phyloP scores from a whole-genome alignment of 2,888 invertebrate genomes.

The Chrysotoxum bicinctum region DNA sequence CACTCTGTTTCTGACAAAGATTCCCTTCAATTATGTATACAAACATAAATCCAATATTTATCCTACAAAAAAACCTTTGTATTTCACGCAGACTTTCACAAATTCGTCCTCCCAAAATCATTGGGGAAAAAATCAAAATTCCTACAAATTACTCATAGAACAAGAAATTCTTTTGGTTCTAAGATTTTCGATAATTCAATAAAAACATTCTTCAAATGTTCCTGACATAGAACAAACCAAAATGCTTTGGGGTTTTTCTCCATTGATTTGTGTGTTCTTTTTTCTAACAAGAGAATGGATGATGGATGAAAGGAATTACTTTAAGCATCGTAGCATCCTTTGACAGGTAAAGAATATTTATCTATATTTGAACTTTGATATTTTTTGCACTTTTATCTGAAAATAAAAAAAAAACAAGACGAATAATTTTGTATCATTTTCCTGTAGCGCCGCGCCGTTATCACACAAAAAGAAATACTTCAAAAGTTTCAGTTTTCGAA shows the following conservation, averaged over 20 bases:
- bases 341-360: background rate
- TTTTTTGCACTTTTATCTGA: conserved; percentile 1
- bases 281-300: background rate
- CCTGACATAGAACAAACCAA: background rate
- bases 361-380: conserved; percentile 20
- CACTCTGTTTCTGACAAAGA: background rate
- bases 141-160: background rate
- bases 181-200: background rate
- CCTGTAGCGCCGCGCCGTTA: background rate
- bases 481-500: background rate
- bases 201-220: conserved; percentile 7
- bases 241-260: background rate
- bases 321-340: background rate
- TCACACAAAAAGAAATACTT: background rate
- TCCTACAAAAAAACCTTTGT: background rate
- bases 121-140: background rate
- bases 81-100: background rate
- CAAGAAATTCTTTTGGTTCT: background rate
- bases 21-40: background rate
- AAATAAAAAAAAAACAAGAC: background rate
- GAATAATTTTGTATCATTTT: background rate
- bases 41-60: background rate
- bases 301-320: background rate
- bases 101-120: background rate
- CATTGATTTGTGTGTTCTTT: conserved; percentile 9